Base-by-base conservation (phyloP, 2,113 vertebrate species). In the Melanocharis versteri region DNA sequence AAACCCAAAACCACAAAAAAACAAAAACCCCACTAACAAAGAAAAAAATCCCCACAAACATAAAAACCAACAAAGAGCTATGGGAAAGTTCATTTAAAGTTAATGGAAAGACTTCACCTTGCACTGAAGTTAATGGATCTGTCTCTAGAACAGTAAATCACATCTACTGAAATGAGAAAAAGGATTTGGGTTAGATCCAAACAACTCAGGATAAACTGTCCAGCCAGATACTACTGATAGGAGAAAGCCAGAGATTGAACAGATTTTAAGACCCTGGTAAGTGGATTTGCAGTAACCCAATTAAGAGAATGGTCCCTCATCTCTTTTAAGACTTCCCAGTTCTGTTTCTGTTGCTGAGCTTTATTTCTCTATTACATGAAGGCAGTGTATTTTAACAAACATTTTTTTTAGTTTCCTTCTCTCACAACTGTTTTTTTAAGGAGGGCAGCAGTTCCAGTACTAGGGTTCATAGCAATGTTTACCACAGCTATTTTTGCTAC, bases 181-280 rank as follows among this genome's bases (percentile, higher is more conserved):
- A 33, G 2, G 51, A 83, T 68, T 45, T 57, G 24, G n/a, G 31
- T 50, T 57, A 54, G 31, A 40, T 81, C 16, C 30, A 65, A 78
- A 44, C 20, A 75, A 50, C 31, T 83, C 16, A 18, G 13, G 39
- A 62, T 30, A 47, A 87, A 58, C 35, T 64, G 44, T 51, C 88
- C 62, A 80, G 26, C 18, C 37, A 89, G 60, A 78, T 12, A 37
- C 15, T 42, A 60, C 27, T 17, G 9, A 82, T 28, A 54, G 28
- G 44, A 91, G 56, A 92, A 89, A 90, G 51, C 19, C 42, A 75
- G 24, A 89, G 73, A 64, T 57, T 23, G 35, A 94, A 56, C 44
- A 78, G 60, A 79, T 81, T 83, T 83, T 75, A 93, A 83, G 61
- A 39, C 19, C 60, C 14, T 76, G 31, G 15, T 90, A 83, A 95